Evolutionary conservation across 2,888 invertebrate species (phyloP), one percentile per base, ranked within the genome.

Genomic region (Stenchaetothrips biformis): DNA sequence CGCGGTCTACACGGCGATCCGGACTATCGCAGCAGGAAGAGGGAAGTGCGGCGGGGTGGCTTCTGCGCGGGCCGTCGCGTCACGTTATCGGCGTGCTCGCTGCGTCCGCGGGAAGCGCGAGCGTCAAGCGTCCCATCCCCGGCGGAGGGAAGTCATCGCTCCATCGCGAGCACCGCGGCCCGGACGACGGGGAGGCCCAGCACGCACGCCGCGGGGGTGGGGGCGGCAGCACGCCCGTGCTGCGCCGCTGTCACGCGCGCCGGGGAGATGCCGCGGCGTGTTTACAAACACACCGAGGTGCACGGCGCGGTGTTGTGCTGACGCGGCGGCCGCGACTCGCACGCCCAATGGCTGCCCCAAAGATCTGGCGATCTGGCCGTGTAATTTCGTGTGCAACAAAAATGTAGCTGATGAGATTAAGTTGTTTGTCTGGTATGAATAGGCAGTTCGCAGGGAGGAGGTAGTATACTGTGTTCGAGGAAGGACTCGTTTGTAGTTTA

Each of bases 21-120:
- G 59, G 59, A 9, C 16, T 74, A 74, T 74, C 67, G 25, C 67
- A 25, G 67, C 25, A 74, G 67, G 67, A 74, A 74, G 67, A 25
- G 67, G 25, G 37, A 25, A 21, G 67, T 7, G 53, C 13, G 16
- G 16, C 53, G 53, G 53, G 53, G 53, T 16, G 53, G 53, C 53
- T 53, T 13, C 53, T 9, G 53, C 7, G 13, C 53, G 53, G 53
- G 9, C 7, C 67, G 62, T 62, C 62, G 67, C n/a, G 8, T 21
- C 67, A 21, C 67, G 37, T 37, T 37, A 37, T 37, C 37, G 37
- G 37, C 11, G 25, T 4, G 21, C 21, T 25, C 21, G 67, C 9
- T 9, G 67, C 21, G 53, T 7, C 53, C 4, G 4, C 18, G 8
- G 59, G 59, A 18, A 59, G 59, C 13, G 59, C 18, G 6, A 13